Evolutionary conservation across 37 sponge, comb jelly and placozoan genomes (phyloP).

Genomic region (Ianthella basta): DNA sequence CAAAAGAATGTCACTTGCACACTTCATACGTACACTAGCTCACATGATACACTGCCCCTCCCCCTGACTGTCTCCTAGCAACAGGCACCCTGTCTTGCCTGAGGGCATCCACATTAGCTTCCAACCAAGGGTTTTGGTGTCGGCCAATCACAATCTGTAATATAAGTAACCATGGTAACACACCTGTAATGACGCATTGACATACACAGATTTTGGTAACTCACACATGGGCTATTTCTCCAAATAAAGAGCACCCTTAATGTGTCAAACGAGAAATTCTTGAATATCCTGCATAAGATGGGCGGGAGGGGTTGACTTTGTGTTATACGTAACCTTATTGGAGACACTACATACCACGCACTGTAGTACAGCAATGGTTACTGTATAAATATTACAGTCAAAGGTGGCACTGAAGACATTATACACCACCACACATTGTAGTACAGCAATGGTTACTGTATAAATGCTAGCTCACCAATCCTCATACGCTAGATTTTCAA

Average conservation of each 20-base stretch:
- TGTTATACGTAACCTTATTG: no score
- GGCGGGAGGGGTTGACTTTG: no score
- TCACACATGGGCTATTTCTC: slow-evolving; percentile 72
- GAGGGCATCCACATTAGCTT: slow-evolving; percentile 56
- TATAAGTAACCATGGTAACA: background rate
- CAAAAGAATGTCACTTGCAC: no score
- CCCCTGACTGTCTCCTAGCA: slow-evolving; percentile 81
- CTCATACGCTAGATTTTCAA: slow-evolving; percentile 77
- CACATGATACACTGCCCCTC: slow-evolving; percentile 92
- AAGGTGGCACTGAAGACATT: no score
- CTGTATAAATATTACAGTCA: no score
- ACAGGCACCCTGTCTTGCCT: slow-evolving; percentile 45
- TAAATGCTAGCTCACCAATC: slow-evolving; percentile 56
- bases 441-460: background rate
- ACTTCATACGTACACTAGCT: no score
- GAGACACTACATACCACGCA: background rate
- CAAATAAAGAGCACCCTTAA: slow-evolving; percentile 62
- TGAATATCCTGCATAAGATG: slow-evolving; percentile 46
- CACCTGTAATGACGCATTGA: background rate
- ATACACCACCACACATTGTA: no score
- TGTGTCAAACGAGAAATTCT: slow-evolving; percentile 48
- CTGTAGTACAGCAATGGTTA: no score
- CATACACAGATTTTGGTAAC: background rate
- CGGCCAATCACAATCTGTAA: slow-evolving; percentile 78
- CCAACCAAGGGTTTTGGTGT: slow-evolving; percentile 88